phyloP scores from a whole-genome alignment of 2,888 invertebrate species.

The Sylvicola fuscatus region DNA sequence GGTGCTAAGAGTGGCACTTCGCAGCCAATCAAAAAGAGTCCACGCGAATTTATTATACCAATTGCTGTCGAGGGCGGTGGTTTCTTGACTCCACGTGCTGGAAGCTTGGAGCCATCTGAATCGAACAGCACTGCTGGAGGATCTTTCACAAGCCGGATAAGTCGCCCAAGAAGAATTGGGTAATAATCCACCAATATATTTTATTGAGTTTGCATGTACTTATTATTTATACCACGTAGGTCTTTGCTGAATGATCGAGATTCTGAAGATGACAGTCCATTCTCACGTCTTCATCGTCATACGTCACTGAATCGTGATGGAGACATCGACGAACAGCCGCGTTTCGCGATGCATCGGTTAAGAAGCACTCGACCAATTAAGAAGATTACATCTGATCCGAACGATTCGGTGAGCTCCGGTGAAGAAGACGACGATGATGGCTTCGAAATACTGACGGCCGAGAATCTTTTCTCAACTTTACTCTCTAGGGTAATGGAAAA shows the following conservation, averaged over 20 bases:
- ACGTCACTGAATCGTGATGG: conserved; percentile 33
- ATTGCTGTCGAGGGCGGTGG: conserved; percentile 82
- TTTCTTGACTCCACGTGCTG: conserved; percentile 38
- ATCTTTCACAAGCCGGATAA: conserved; percentile 23
- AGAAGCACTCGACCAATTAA: conserved; percentile 49
- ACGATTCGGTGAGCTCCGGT: conserved; percentile 73
- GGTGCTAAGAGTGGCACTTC: conserved; percentile 21
- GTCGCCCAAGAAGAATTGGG: conserved; percentile 43
- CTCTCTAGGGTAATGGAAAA: conserved; percentile 54
- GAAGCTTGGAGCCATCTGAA: conserved; percentile 56
- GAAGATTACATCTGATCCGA: conserved; percentile 34
- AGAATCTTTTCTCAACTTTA: conserved; percentile 73
- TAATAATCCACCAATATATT: conserved; percentile 21
- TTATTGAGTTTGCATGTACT: no score
- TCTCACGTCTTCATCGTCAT: conserved; percentile 33
- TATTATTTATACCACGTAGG: no score
- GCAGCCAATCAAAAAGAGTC: conserved; percentile 70
- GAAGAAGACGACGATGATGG: conserved; percentile 79
- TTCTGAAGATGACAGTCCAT: conserved; percentile 43
- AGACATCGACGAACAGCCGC: conserved; percentile 32
- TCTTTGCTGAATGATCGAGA: conserved; percentile 45
- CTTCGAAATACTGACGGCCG: conserved; percentile 77
- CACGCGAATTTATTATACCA: conserved; percentile 82
- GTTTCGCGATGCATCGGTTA: conserved; percentile 40
- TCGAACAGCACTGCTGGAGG: conserved; percentile 28